Conservation (phyloP, 2,888 invertebrate species). For the Oscheius onirici region DNA sequence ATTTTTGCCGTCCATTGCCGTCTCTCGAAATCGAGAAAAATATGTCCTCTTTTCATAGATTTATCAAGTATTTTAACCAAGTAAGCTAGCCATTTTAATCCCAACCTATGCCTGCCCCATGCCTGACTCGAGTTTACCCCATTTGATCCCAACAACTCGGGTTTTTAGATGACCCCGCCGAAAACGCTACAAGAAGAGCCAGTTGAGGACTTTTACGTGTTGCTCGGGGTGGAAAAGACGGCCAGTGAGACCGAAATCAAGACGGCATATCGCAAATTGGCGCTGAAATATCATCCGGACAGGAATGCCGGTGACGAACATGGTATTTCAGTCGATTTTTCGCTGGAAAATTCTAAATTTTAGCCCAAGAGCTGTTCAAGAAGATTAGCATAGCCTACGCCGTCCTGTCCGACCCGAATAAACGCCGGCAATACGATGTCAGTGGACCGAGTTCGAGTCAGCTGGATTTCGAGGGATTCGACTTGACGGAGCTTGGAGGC, state of each 20-base stretch:
- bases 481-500: conserved; percentile 70
- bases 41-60: not conserved
- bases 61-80: conserved; percentile 13
- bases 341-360: conserved; percentile 27
- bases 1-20: too few relatives aligned
- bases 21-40: too few relatives aligned
- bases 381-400: conserved; percentile 71
- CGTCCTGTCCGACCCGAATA: conserved; percentile 71
- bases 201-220: conserved; percentile 66
- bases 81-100: conserved; percentile 12
- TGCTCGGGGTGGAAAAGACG: conserved; percentile 69
- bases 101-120: not conserved
- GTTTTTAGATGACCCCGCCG: conserved; percentile 17
- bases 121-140: not conserved
- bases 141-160: not conserved
- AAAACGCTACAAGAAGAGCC: conserved; percentile 9
- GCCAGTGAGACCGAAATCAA: conserved; percentile 71
- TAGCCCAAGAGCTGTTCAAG: conserved; percentile 70
- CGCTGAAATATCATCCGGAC: conserved; percentile 68
- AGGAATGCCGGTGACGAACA: conserved; percentile 67
- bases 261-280: conserved; percentile 69
- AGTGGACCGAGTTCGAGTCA: conserved; percentile 67
- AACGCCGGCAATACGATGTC: conserved; percentile 71
- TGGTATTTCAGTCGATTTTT: conserved; percentile 39
- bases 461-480: conserved; percentile 70